Conservation (phyloP, 37 sponge, comb jelly and placozoan genomes). For the Ephydatia muelleri region DNA sequence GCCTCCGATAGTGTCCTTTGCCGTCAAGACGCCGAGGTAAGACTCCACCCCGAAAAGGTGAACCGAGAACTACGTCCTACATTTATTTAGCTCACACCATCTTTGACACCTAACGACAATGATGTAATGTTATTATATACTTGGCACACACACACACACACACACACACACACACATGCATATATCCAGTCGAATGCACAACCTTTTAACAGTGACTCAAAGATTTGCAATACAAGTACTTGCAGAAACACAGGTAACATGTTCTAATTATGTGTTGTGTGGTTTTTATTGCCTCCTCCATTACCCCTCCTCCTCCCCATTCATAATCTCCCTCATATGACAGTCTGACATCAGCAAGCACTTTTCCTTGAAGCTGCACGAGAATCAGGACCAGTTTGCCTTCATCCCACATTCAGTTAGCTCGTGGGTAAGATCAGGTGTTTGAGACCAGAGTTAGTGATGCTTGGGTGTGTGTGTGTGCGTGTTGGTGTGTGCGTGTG, state of each 20-base stretch:
- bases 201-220: slow-evolving; percentile 5
- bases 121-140: not conserved
- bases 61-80: not conserved
- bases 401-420: not conserved
- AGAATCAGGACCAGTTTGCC: slow-evolving; percentile 8
- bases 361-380: not conserved
- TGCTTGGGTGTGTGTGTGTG: not conserved
- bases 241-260: slow-evolving; percentile 45
- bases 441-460: too few species aligned
- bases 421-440: too few species aligned
- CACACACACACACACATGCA: too few species aligned
- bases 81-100: not conserved
- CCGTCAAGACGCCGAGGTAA: slow-evolving; percentile 22
- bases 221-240: slow-evolving; percentile 34
- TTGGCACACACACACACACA: too few species aligned
- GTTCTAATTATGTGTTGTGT: not conserved
- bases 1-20: slow-evolving; percentile 43
- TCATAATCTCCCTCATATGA: not conserved
- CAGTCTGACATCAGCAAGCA: slow-evolving; percentile 4
- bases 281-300: not conserved
- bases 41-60: not conserved
- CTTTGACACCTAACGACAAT: not conserved
- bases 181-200: slow-evolving; percentile 32
- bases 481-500: not conserved
- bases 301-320: not conserved